phyloP scores from a whole-genome alignment of 2,888 invertebrate species.

The Chloroclysta siterata region DNA sequence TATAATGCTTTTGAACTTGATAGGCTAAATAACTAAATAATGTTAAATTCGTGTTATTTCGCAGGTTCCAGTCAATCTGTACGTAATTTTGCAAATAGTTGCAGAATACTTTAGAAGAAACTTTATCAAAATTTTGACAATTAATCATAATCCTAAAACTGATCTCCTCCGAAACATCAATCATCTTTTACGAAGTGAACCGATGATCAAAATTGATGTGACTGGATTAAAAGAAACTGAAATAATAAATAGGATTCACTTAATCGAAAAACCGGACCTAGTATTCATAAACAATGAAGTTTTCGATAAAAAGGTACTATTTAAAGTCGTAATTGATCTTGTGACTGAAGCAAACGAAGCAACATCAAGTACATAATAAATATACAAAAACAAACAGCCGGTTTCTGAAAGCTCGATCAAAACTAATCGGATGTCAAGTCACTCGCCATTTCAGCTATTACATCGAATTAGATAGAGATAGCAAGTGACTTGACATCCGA shows the following conservation, averaged over 20 bases:
- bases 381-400: no score
- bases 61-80: conserved; percentile 21
- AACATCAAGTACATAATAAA: no score
- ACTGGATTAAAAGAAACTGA: conserved; percentile 8
- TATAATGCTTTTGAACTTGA: not conserved
- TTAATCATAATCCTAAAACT: conserved; percentile 6
- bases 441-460: no score
- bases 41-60: no score
- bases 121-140: conserved; percentile 9
- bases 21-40: not conserved
- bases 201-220: conserved; percentile 13
- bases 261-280: conserved; percentile 15
- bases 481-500: no score
- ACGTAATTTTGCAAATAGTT: conserved; percentile 22
- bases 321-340: not conserved
- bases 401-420: no score
- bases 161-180: conserved; percentile 4
- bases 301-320: conserved; percentile 13
- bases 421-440: no score
- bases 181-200: conserved; percentile 8
- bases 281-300: conserved; percentile 5
- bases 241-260: not conserved
- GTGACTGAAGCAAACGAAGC: no score
- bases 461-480: no score
- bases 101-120: conserved; percentile 10